Evolutionary conservation across 2,113 vertebrate species (phyloP), one percentile per base, ranked within the genome.

Genomic region (Dendropsophus ebraccatus): DNA sequence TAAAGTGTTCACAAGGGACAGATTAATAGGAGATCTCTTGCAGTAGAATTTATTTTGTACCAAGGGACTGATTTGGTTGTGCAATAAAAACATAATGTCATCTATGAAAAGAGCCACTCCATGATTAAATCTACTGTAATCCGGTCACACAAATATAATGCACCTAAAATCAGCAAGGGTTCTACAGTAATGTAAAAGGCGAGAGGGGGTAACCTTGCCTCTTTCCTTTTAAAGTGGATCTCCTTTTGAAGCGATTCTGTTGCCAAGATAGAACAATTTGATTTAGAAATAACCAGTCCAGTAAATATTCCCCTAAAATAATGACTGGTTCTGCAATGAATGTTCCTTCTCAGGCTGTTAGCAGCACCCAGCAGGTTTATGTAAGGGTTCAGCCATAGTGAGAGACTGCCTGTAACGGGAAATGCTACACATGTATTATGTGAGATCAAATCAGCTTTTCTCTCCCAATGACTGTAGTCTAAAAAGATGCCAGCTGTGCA

Each of bases 401-500:
- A 16, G 49, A 50, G 49, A 65, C 6, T 30, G 11, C 67, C 32
- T 41, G 2, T 10, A 37, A 37, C 41, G 23, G 69, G 0, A 45
- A 45, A 73, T 73, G 21, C 23, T 45, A n/a, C 47, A 45, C 37
- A 77, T 76, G 45, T 14, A 50, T 32, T 52, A 77, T 54, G 49
- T 25, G 5, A 56, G n/a, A 58, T 45, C 23, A 37, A 54, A 30
- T 41, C 12, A 25, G 30, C 1, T 56, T 83, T 83, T 37, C 45
- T 5, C 23, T 47, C 30, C 37, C 47, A 52, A 82, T 35, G 17
- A 28, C 1, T 82, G 49, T 16, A 70, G 1, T 54, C 45, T 70
- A 14, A 82, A 28, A 69, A 50, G 28, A 19, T 70, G 41, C 37
- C 79, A 50, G 41, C 62, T 82, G 80, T 41, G 41, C 54, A 45